Evolutionary conservation across 2,888 invertebrate species (phyloP).

Genomic region (Glaucopsyche alexis): DNA sequence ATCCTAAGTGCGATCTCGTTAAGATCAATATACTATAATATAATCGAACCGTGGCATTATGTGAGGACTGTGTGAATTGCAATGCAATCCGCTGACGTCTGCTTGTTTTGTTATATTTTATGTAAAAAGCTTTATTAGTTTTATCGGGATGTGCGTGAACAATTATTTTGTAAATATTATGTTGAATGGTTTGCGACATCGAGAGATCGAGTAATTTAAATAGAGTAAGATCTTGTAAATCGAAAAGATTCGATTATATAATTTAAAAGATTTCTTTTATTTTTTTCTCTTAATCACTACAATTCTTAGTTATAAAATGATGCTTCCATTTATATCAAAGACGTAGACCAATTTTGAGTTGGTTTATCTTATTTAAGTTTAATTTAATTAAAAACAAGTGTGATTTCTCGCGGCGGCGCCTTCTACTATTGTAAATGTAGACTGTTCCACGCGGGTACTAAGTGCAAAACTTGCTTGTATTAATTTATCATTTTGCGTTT

Average conservation of each 20-base stretch:
- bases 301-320: conserved; percentile 72
- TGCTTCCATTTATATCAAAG: conserved; percentile 81
- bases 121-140: conserved; percentile 79
- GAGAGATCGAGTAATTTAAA: conserved; percentile 32
- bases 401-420: conserved; percentile 77
- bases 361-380: conserved; percentile 69
- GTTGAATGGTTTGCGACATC: conserved; percentile 61
- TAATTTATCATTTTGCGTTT: conserved; percentile 69
- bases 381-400: conserved; percentile 64
- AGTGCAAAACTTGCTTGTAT: conserved; percentile 63
- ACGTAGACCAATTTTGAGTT: conserved; percentile 74
- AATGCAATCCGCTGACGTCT: conserved; percentile 65
- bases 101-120: conserved; percentile 71
- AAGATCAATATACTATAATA: conserved; percentile 74
- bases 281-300: conserved; percentile 49
- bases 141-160: conserved; percentile 61
- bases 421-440: conserved; percentile 53
- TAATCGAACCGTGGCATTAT: conserved; percentile 75
- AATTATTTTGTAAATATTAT: conserved; percentile 68
- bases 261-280: conserved; percentile 38
- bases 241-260: conserved; percentile 41
- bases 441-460: conserved; percentile 57
- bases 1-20: conserved; percentile 79
- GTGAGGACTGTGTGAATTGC: conserved; percentile 71
- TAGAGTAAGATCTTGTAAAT: conserved; percentile 27